Percentiles rank a stretch among this genome's conserved stretches.
Conservation (phyloP, 2,888 invertebrate genomes). For the Drosophila incognita region DNA sequence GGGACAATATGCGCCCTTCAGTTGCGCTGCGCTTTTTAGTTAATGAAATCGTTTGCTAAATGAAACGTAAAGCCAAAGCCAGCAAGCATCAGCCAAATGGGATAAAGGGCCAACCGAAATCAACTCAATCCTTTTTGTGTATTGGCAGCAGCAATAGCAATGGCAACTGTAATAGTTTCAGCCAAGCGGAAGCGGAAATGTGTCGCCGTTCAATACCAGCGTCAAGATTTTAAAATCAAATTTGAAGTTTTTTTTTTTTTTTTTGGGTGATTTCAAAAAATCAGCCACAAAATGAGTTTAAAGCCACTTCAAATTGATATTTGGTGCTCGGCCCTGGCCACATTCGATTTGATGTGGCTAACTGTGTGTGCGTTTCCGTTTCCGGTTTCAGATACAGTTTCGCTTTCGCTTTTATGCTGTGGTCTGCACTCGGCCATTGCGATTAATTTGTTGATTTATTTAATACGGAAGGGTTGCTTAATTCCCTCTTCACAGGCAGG, state of each 20-base stretch:
- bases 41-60: constrained; percentile 84
- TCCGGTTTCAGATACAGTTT: constrained; percentile 49
- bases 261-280: constrained; percentile 28
- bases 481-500: constrained; percentile 53
- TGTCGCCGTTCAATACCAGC: constrained; percentile 71
- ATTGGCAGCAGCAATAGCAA: neutral
- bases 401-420: constrained; percentile 35
- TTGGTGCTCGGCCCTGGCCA: constrained; percentile 24
- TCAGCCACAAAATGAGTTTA: constrained; percentile 66
- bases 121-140: constrained; percentile 36
- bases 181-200: constrained; percentile 76
- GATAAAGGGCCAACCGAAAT: constrained; percentile 15
- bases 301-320: constrained; percentile 71
- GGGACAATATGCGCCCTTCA: constrained; percentile 57
- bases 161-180: constrained; percentile 1
- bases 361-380: constrained; percentile 78
- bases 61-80: constrained; percentile 81
- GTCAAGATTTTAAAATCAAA: constrained; percentile 55
- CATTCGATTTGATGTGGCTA: constrained; percentile 60
- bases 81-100: constrained; percentile 41
- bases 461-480: constrained; percentile 83
- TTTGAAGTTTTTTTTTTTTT: constrained; percentile 37
- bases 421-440: constrained; percentile 57
- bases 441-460: constrained; percentile 82
- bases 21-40: constrained; percentile 73